phyloP scores from a whole-genome alignment of 2,888 invertebrate genomes.

The Ochlodes sylvanus region DNA sequence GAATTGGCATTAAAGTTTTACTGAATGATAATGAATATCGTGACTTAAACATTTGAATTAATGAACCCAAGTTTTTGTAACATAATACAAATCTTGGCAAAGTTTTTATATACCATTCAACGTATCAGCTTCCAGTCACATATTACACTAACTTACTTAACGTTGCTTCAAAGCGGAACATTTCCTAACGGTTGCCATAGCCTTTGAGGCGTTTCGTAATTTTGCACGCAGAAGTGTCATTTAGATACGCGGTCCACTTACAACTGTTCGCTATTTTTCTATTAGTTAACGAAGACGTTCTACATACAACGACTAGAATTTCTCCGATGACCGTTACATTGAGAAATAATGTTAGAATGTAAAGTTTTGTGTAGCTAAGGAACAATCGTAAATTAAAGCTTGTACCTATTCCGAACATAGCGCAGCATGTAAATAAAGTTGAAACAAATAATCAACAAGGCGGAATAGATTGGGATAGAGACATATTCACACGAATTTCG shows the following conservation, averaged over 20 bases:
- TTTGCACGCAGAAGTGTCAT: conserved; percentile 15
- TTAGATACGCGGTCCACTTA: conserved; percentile 12
- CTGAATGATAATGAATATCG: no score
- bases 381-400: no score
- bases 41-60: no score
- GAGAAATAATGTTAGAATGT: neutral
- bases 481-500: no score
- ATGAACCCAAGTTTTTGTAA: no score
- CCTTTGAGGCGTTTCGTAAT: conserved; percentile 8
- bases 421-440: no score
- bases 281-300: conserved; percentile 3
- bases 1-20: no score
- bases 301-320: neutral
- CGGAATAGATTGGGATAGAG: no score
- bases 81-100: no score
- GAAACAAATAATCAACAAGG: no score
- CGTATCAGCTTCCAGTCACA: neutral
- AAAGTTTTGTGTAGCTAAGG: neutral
- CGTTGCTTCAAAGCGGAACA: neutral
- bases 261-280: conserved; percentile 6
- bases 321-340: conserved; percentile 2
- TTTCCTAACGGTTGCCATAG: conserved; percentile 7
- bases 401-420: no score
- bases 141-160: neutral
- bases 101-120: neutral